phyloP scores from a whole-genome alignment of 2,888 invertebrate genomes.

The Agonum fuliginosum region DNA sequence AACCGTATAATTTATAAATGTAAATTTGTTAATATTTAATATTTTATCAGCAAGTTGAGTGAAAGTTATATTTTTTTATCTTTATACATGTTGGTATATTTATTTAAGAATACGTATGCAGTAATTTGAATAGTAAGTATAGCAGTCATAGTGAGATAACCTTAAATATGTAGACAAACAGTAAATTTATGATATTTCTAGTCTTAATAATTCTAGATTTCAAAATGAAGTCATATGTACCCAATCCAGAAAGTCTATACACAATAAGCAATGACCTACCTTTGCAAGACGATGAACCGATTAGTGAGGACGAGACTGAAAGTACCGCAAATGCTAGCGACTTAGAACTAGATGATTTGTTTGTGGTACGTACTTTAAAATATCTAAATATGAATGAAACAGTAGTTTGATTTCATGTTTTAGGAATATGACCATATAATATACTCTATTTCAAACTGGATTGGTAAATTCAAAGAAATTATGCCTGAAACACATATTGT shows the following conservation, averaged over 20 bases:
- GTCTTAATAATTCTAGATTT: not conserved
- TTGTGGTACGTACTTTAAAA: not conserved
- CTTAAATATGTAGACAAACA: not conserved
- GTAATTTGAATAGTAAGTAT: too few species aligned
- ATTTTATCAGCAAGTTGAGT: too few species aligned
- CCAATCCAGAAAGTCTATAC: not conserved
- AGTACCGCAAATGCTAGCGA: not conserved
- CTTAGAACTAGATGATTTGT: not conserved
- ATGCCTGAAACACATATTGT: slow-evolving; percentile 67
- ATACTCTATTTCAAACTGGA: slow-evolving; percentile 69
- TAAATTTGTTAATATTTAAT: too few species aligned
- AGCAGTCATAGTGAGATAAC: not conserved
- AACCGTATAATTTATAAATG: too few species aligned
- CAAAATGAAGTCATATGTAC: not conserved
- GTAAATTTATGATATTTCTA: too few species aligned
- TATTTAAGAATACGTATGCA: too few species aligned
- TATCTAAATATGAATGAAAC: not conserved
- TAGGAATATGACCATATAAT: slow-evolving; percentile 69
- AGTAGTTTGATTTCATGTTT: slow-evolving; percentile 38
- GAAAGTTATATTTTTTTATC: too few species aligned
- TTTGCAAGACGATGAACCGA: not conserved
- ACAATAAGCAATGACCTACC: too few species aligned
- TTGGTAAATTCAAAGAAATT: slow-evolving; percentile 67
- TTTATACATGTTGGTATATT: too few species aligned
- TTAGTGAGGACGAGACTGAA: not conserved